phyloP scores from a whole-genome alignment of 2,797 vertebrate species.

The Mormyrops boulengeri region DNA sequence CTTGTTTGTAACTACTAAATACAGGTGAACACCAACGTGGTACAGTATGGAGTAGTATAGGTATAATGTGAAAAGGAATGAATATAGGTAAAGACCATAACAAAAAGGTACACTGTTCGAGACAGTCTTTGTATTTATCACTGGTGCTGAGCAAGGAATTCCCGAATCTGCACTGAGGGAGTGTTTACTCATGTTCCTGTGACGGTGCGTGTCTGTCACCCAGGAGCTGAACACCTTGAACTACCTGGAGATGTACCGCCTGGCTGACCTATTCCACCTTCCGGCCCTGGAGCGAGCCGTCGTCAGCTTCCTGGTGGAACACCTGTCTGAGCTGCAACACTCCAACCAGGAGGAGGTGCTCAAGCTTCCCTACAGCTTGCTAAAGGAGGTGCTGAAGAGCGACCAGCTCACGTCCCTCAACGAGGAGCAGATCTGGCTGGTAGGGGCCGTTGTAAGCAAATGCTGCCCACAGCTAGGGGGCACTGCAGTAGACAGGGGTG shows the following conservation, averaged over 20 bases:
- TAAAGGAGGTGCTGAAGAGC: conserved; percentile 90
- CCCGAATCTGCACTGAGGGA: background rate
- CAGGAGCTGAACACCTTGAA: conserved; percentile 94
- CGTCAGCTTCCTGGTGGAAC: conserved; percentile 89
- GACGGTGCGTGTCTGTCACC: conserved; percentile 12
- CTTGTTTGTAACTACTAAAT: background rate
- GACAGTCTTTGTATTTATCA: background rate
- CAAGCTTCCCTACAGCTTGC: conserved; percentile 84
- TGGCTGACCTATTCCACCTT: conserved; percentile 95
- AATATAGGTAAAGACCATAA: background rate
- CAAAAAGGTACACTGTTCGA: background rate
- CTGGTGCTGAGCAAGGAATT: background rate
- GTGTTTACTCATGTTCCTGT: background rate
- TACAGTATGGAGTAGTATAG: background rate
- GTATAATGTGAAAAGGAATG: background rate
- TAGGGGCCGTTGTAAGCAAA: conserved; percentile 41
- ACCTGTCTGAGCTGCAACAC: conserved; percentile 86
- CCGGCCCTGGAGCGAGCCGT: conserved; percentile 87
- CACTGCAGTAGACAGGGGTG: background rate
- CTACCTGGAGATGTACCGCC: conserved; percentile 94
- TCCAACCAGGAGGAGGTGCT: conserved; percentile 82
- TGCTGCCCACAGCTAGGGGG: background rate
- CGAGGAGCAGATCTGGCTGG: conserved; percentile 97
- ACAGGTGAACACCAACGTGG: background rate
- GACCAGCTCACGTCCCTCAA: conserved; percentile 91